Evolutionary conservation across 2,113 vertebrate species (phyloP).

Genomic region (Felis chaus): DNA sequence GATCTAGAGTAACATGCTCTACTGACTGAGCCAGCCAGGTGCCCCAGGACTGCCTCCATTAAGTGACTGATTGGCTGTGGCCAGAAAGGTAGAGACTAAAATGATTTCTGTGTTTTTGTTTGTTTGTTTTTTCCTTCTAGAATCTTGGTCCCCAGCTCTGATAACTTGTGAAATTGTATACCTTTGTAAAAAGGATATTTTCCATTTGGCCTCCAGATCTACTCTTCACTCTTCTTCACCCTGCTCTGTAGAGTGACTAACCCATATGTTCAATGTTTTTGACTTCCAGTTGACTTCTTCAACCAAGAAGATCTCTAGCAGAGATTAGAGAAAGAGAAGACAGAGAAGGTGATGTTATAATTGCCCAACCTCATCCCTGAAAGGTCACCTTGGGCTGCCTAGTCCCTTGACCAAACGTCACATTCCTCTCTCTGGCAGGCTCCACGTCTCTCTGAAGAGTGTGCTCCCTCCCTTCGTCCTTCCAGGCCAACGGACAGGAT

Average conservation of each 20-base stretch:
- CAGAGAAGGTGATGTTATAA: neutral
- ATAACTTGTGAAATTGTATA: neutral
- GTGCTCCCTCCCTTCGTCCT: neutral
- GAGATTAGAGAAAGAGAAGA: neutral
- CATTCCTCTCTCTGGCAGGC: neutral
- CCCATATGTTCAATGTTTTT: neutral
- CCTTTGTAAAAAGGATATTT: neutral
- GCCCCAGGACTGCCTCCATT: neutral
- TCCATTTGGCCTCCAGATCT: neutral
- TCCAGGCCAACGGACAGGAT: neutral
- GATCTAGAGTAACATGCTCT: too few species aligned
- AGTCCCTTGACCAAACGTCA: neutral
- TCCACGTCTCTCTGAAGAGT: neutral
- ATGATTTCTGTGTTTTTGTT: neutral
- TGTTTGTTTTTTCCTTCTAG: neutral
- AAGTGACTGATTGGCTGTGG: neutral
- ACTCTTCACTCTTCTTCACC: neutral
- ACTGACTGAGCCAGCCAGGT: too few species aligned
- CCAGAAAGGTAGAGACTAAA: neutral
- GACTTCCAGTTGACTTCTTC: neutral
- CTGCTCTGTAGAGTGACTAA: neutral
- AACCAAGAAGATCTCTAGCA: neutral
- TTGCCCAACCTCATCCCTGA: neutral
- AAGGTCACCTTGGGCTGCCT: neutral
- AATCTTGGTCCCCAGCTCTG: neutral